Evolutionary conservation across 2,888 invertebrate species (phyloP), one percentile per base, ranked within the genome.

Genomic region (Priocnemis perturbator): DNA sequence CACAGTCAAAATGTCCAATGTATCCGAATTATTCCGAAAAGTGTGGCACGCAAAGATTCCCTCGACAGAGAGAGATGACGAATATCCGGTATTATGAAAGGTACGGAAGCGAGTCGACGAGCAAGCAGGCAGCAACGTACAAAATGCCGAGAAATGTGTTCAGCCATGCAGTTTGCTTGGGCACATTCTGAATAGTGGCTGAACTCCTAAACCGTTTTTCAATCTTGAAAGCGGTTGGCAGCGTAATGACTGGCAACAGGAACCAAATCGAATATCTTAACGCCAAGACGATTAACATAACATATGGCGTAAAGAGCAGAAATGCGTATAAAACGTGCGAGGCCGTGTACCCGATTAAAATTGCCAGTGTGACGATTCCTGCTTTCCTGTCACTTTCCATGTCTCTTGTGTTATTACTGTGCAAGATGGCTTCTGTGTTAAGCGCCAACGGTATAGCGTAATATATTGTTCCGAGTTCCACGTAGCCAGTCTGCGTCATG

Each of bases 351-450:
- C 98, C 98, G 77, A 98, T 94, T 63, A 98, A 90, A 85, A 98
- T 98, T n/a, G 98, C 97, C 82, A 98, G 90, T 17, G 98, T 98
- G 0, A 98, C 97, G 83, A 98, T 97, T 73, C 97, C 97, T 58
- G 96, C 98, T 87, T 93, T 93, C 72, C 93, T 93, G 86, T 98
- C 98, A 69, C 94, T 94, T 85, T 97, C 96, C 78, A 96, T 92
- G 90, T 98, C 98, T 78, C 98, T 92, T 0, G 97, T 97, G 87
- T 98, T 98, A 88, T 98, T 98, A 85, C 97, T 96, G 87, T 98
- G 98, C 67, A 98, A 91, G 85, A 98, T 98, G 60, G 98, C 98
- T 89, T 98, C 98, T 0, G 97, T 97, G 85, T 97, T 98, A 21
- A 98, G 90, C 11, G 98, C 98, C 72, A 98, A 90, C 5, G 98